Conservation (phyloP, 2,113 vertebrate genomes). For the Lampris incognitus region DNA sequence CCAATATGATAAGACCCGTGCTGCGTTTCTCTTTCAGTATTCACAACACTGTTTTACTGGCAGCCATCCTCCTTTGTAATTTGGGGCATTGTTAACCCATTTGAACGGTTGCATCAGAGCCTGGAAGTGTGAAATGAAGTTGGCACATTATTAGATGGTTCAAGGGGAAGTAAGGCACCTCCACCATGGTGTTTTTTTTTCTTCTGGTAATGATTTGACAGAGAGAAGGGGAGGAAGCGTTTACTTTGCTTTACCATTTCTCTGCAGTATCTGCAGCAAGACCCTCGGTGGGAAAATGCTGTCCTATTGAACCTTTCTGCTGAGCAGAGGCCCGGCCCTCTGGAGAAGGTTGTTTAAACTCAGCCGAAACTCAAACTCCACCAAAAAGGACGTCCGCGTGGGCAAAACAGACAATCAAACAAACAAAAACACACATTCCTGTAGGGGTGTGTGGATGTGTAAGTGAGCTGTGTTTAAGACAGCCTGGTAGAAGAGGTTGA, state of each 20-base stretch:
- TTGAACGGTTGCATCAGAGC: slow-evolving; percentile 38
- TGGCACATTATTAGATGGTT: slow-evolving; percentile 45
- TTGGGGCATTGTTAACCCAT: slow-evolving; percentile 18
- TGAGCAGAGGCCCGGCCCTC: slow-evolving; percentile 33
- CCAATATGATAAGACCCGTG: neutral
- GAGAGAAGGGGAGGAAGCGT: slow-evolving; percentile 1
- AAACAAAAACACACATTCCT: slow-evolving; percentile 10
- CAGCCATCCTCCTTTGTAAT: slow-evolving; percentile 13
- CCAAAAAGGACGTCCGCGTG: slow-evolving; percentile 41
- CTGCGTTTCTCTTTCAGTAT: neutral
- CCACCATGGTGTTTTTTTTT: slow-evolving; percentile 38
- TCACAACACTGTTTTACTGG: neutral
- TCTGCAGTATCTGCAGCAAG: slow-evolving; percentile 5
- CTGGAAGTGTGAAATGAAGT: slow-evolving; percentile 52
- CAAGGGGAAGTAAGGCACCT: slow-evolving; percentile 22
- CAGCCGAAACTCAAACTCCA: neutral
- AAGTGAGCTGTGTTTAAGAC: slow-evolving; percentile 37
- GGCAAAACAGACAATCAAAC: neutral
- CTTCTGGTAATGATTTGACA: slow-evolving; percentile 30
- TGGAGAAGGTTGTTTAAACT: slow-evolving; percentile 39
- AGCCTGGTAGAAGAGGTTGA: slow-evolving; percentile 34
- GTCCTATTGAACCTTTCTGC: slow-evolving; percentile 62
- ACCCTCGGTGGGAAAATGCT: slow-evolving; percentile 56
- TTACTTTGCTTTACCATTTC: slow-evolving; percentile 11
- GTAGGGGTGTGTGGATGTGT: slow-evolving; percentile 5